These are phyloP conservation scores for Seira ritae DNA, from an alignment of 2,888 invertebrate genomes.

Conservation along the genomic window DNA sequence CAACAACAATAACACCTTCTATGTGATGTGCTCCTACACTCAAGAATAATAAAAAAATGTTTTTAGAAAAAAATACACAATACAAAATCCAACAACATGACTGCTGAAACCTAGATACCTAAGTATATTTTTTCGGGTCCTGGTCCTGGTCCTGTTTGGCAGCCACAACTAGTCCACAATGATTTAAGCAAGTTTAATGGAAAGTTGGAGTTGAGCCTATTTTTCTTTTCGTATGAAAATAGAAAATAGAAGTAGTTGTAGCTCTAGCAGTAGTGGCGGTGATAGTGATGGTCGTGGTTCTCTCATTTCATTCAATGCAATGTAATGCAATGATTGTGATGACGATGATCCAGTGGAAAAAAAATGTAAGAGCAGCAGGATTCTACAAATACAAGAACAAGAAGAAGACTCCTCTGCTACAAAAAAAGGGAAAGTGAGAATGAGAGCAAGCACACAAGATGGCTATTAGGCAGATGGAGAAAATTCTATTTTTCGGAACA, in stretches of 20 bases:
- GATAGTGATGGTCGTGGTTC: too few species aligned
- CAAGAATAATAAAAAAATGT: too few species aligned
- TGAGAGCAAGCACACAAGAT: conserved; percentile 18
- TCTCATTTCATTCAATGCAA: conserved; percentile 6
- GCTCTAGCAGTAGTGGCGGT: too few species aligned
- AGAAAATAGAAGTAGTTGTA: too few species aligned
- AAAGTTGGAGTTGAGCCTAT: conserved; percentile 63
- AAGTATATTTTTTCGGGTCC: too few species aligned
- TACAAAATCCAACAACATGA: too few species aligned
- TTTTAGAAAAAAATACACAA: too few species aligned
- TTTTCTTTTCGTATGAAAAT: conserved; percentile 23
- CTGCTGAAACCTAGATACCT: too few species aligned
- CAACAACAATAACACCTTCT: too few species aligned
- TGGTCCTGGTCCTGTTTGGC: too few species aligned
- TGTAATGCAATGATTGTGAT: too few species aligned
- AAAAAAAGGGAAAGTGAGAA: not conserved
- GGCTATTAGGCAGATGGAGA: conserved; percentile 1
- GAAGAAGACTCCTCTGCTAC: not conserved
- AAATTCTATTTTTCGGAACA: not conserved
- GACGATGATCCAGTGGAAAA: conserved; percentile 1
- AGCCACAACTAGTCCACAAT: conserved; percentile 70
- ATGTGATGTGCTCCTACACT: too few species aligned
- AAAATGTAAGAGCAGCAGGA: not conserved
- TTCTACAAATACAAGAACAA: not conserved
- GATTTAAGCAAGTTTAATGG: conserved; percentile 68